These are phyloP conservation scores for Ophion obscuratus DNA, from an alignment of 2,888 invertebrate species.

Conservation along the genomic window DNA sequence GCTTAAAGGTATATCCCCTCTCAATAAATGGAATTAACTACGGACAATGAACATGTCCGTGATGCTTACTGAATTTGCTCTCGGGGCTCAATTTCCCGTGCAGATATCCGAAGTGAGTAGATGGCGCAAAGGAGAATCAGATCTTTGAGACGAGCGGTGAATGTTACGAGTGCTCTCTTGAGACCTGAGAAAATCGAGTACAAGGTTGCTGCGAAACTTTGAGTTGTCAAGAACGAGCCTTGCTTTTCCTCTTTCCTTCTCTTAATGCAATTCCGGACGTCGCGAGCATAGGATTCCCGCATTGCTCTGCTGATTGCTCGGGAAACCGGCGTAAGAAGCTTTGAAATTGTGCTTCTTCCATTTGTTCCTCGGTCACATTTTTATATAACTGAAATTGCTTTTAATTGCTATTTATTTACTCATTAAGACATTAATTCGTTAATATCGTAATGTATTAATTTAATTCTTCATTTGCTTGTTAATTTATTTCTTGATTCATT, in stretches of 20 bases:
- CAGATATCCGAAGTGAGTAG: slow-evolving; percentile 9
- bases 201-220: slow-evolving; percentile 37
- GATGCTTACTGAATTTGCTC: slow-evolving; percentile 25
- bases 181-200: slow-evolving; percentile 28
- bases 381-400: slow-evolving; percentile 11
- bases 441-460: no score
- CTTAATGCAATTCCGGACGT: slow-evolving; percentile 37
- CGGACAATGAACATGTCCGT: slow-evolving; percentile 11
- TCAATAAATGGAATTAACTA: background rate
- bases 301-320: slow-evolving; percentile 18
- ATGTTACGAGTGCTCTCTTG: background rate
- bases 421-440: no score
- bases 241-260: slow-evolving; percentile 41
- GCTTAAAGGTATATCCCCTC: no score
- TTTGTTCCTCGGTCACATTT: background rate
- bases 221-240: background rate
- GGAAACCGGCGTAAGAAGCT: background rate
- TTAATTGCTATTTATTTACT: no score
- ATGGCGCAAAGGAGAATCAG: slow-evolving; percentile 16
- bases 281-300: slow-evolving; percentile 5
- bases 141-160: slow-evolving; percentile 17
- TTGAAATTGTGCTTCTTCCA: background rate
- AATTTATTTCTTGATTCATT: no score
- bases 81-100: slow-evolving; percentile 28
- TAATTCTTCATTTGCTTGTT: no score